Conservation (phyloP, 2,888 invertebrate species). For the Hydropsyche betteni region DNA sequence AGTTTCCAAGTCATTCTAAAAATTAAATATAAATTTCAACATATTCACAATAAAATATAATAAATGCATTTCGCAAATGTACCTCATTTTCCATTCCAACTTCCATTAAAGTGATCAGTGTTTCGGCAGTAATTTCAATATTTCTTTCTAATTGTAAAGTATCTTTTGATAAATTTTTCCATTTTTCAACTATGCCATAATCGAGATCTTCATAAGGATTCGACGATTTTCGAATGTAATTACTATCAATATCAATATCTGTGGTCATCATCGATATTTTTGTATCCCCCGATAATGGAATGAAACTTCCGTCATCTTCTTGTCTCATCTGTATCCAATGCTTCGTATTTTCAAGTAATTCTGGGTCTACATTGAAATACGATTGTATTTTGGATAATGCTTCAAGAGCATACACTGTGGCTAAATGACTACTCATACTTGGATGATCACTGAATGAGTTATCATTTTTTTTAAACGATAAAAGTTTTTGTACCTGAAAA, state of each 20-base stretch:
- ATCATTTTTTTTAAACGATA: conserved; percentile 71
- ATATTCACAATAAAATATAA: conserved; percentile 6
- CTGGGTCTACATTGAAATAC: conserved; percentile 70
- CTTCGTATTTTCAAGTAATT: conserved; percentile 68
- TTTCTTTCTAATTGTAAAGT: conserved; percentile 66
- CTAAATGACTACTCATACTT: conserved; percentile 69
- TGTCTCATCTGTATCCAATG: conserved; percentile 71
- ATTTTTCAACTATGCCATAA: conserved; percentile 51
- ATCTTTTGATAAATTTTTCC: conserved; percentile 61
- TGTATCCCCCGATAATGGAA: conserved; percentile 68
- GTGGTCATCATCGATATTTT: conserved; percentile 63
- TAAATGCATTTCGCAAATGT: neutral
- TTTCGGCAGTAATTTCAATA: conserved; percentile 72
- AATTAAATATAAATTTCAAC: conserved; percentile 54
- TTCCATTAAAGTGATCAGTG: conserved; percentile 69
- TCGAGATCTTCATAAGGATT: conserved; percentile 63
- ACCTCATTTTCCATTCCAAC: conserved; percentile 67
- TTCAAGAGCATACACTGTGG: conserved; percentile 69
- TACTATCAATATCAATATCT: conserved; percentile 52
- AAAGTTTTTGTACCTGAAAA: conserved; percentile 68
- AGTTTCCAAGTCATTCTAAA: conserved; percentile 63
- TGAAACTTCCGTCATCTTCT: conserved; percentile 69
- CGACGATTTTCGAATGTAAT: conserved; percentile 33
- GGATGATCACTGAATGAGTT: conserved; percentile 75
- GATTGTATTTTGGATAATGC: conserved; percentile 70